Evolutionary conservation across 2,113 vertebrate species (phyloP), one percentile per base, ranked within the genome.

Genomic region (Nesospiza acunhae): DNA sequence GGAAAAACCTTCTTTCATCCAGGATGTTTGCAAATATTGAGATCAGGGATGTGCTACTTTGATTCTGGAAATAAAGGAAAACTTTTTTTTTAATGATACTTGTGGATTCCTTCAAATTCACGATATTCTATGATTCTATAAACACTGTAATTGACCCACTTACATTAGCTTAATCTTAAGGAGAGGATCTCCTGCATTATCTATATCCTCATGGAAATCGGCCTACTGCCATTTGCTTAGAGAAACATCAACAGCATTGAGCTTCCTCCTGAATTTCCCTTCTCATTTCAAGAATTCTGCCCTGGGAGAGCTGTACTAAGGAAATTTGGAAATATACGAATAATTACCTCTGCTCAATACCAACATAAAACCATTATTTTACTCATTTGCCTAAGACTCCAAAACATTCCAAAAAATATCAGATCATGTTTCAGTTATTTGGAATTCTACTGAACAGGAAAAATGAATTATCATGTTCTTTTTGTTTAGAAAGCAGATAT

Each of bases 401-500:
- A 49, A 79, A 85, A 17, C 8, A 84, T 89, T 94, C 67, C 55
- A 80, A 64, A 75, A 85, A 73, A 58, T 30, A 59, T n/a, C 20
- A 50, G 28, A 14, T n/a, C 7, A 2, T 30, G 7, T 85, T 53
- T 62, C 26, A 42, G 37, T 39, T 69, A 68, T 50, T 60, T 66
- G 55, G 37, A 20, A 50, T 26, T n/a, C n/a, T 18, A n/a, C 2
- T 69, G 76, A 93, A 58, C 10, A 88, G 44, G 17, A 72, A 60
- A 77, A 70, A 35, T 27, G 2, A 75, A 81, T 75, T 35, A 27
- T 23, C 1, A 22, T 49, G 10, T 27, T 11, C 2, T 50, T 81
- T 84, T 41, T 84, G 20, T 84, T 87, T 78, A 89, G 46, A 74
- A 89, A 84, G 20, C 73, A 87, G 42, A 41, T 46, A 23, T 4